Base-by-base conservation (phyloP, 2,797 vertebrate species). In the Leuciscus waleckii region DNA sequence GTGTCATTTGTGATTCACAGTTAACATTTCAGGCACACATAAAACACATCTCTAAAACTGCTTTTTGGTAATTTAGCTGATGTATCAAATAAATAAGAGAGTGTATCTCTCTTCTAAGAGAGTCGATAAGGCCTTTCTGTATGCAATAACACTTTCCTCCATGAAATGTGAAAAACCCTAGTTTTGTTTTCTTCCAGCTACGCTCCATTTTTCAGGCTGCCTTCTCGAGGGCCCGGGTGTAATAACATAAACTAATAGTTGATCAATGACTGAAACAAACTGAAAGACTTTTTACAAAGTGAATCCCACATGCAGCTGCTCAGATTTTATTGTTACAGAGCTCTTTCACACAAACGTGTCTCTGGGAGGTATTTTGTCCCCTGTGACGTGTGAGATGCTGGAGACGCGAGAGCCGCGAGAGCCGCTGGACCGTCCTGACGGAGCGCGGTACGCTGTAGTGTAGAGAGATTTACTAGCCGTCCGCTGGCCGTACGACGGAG, bases 301-400 rank as follows among this genome's bases (percentile, higher is more conserved):
- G 2, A 35, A 54, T 13, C 49, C 14, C 13, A 7, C 29, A 5
- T 54, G 46, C 13, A 2, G 29, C 46, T 13, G 7, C 29, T 49
- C n/a, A 65, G 79, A 46, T 61, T 51, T 35, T 41, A 35, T 29
- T 46, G 73, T 69, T 17, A 56, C 74, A 78, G 35, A 69, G 19
- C 2, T 2, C 8, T 10, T 7, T 87, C 93, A 96, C 70, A 96
- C 95, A 91, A 95, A 95, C 1, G 93, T 93, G 85, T 96, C 94
- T 91, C 94, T 93, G 39, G 92, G 90, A 14, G 92, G 92, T 2
- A 90, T 80, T 83, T 87, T 93, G 1, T 90, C 92, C 0, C 88
- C 85, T 11, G 88, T 91, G 43, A 89, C 90, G 43, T 88, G 88
- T 8, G 93, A 94, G 4, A 93, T 84, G 70, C 89, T 92, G n/a